phyloP scores from a whole-genome alignment of 2,113 vertebrate genomes.

The Laterallus jamaicensis region DNA sequence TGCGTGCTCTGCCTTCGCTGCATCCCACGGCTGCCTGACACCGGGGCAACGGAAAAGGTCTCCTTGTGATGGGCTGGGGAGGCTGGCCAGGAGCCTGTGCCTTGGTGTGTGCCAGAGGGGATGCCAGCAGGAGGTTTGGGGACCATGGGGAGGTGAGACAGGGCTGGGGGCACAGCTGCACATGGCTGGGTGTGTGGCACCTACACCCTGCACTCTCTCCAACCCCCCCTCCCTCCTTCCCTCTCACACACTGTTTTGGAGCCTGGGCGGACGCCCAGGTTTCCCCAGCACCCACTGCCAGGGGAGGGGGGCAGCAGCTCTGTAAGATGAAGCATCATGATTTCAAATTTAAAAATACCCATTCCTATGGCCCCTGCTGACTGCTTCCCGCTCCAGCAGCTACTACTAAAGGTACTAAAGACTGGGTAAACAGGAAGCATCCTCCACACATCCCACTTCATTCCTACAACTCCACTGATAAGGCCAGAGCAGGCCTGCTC shows the following conservation, averaged over 20 bases:
- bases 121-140: background rate
- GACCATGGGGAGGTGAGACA: background rate
- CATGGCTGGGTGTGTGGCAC: rapidly evolving
- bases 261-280: background rate
- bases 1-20: background rate
- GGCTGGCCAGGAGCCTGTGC: background rate
- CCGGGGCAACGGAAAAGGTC: rapidly evolving
- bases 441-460: background rate
- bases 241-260: rapidly evolving
- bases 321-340: background rate
- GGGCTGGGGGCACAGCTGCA: background rate
- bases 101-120: rapidly evolving
- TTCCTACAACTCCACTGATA: background rate
- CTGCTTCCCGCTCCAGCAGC: background rate
- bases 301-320: rapidly evolving
- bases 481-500: background rate
- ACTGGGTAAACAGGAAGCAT: background rate
- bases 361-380: background rate
- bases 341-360: background rate
- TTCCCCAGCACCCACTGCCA: background rate
- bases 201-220: background rate
- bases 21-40: background rate
- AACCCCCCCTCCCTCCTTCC: background rate
- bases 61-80: background rate
- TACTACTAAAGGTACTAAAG: background rate